Base-by-base conservation (phyloP, 1,140 invertebrate genomes). In the Galendromus occidentalis region DNA sequence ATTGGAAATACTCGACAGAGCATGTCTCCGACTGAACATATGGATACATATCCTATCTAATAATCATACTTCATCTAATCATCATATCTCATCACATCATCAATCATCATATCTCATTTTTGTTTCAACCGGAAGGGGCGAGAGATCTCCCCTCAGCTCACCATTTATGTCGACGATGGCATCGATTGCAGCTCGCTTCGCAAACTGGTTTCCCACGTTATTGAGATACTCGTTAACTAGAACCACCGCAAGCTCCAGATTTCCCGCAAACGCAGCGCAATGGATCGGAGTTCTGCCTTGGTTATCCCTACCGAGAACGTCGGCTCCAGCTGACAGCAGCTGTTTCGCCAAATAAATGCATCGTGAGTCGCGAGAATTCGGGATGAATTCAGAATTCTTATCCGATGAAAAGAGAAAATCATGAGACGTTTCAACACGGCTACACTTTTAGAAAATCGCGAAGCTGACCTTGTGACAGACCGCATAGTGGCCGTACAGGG, bases 251-350 rank as follows among this genome's bases (percentile, higher is more conserved):
- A 59, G 22, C 51, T 59, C 51, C 14, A 59, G 51, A 9, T 22
- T 59, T 59, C 51, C 51, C 12, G 51, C 51, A 59, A 59, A 59
- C 33, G 51, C 51, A 1, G 51, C 51, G 51, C 51, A 59, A 33
- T 59, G 51, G 20, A 59, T 59, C 25, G 51, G 25, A 6, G 51
- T 59, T 25, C 51, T 25, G 22, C 51, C 51, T 22, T 25, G 25
- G 51, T 59, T 59, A 25, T 59, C 51, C 33, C 51, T 25, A 20
- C 51, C 51, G 25, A 59, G 33, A 59, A 59, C 33, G 33, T 59
- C 51, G 17, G 51, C 51, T 1, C 51, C 51, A 5, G 25, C 51
- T 14, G 51, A 25, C 51, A 59, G 25, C 12, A 59, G 51, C 51
- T 59, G 51, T n/a, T n/a, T n/a, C 25, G 25, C 25, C 4, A 7